These are phyloP conservation scores for Strongylocentrotus purpuratus DNA, from an alignment of 35 echinoderm and acorn worm genomes.

Conservation along the genomic window DNA sequence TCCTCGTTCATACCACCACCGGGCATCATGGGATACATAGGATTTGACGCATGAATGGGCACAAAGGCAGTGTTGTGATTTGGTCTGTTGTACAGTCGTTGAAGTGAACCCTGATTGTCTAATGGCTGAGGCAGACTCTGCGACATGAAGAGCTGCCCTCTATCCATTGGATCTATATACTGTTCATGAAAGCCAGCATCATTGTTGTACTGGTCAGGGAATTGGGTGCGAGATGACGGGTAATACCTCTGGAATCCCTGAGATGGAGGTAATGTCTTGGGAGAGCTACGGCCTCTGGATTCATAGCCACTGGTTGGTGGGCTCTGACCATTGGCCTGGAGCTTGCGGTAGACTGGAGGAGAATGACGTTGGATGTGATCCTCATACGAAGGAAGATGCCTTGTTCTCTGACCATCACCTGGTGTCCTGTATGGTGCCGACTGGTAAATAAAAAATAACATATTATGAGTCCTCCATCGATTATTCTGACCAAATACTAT, in stretches of 20 bases:
- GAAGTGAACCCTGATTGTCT: not conserved
- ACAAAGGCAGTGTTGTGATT: constrained; percentile 51
- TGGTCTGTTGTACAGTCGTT: not conserved
- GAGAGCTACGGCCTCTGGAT: constrained; percentile 66
- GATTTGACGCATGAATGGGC: constrained; percentile 21
- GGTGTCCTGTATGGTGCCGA: constrained; percentile 37
- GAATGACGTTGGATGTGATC: constrained; percentile 90
- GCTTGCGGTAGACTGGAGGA: constrained; percentile 38
- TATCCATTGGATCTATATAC: not conserved
- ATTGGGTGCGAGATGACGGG: not conserved
- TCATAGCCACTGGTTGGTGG: constrained; percentile 75
- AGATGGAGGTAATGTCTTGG: constrained; percentile 41
- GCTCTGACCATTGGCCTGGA: constrained; percentile 56
- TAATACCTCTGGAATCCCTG: constrained; percentile 45
- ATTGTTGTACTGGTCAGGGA: not conserved
- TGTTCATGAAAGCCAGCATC: constrained; percentile 34
- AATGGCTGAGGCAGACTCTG: constrained; percentile 41
- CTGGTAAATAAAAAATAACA: constrained; percentile 7
- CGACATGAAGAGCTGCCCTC: constrained; percentile 19
- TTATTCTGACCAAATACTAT: not conserved
- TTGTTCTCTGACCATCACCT: not conserved
- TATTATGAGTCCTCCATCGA: not conserved
- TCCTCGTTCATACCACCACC: not conserved
- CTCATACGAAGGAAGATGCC: constrained; percentile 69
- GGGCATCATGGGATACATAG: constrained; percentile 28